phyloP scores from a whole-genome alignment of 37 sponge, comb jelly and placozoan genomes.

The Tethya wilhelma region DNA sequence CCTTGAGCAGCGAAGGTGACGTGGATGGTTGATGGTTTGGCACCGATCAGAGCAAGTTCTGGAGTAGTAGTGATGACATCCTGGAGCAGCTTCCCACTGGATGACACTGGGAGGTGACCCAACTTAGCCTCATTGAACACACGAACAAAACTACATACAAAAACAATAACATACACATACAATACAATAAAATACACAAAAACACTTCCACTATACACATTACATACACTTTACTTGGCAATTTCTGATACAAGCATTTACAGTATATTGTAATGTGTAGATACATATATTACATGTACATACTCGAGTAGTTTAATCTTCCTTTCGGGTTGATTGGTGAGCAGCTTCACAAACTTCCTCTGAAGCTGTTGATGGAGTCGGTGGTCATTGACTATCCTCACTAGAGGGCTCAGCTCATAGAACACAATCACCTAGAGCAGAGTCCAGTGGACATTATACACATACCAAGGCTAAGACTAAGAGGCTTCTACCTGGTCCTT shows the following conservation, averaged over 20 bases:
- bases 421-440: constrained; percentile 47
- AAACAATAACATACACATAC: background rate
- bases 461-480: background rate
- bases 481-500: constrained; percentile 24
- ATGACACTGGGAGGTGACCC: constrained; percentile 49
- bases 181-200: background rate
- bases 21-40: constrained; percentile 40
- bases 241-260: background rate
- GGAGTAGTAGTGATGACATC: constrained; percentile 34
- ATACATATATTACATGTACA: background rate
- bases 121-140: constrained; percentile 10
- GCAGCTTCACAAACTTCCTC: constrained; percentile 18
- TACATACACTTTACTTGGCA: background rate
- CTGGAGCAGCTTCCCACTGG: constrained; percentile 46
- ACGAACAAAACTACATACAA: constrained; percentile 42
- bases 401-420: constrained; percentile 57
- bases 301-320: constrained; percentile 56
- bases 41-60: constrained; percentile 10
- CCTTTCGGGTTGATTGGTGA: constrained; percentile 17
- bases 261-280: background rate
- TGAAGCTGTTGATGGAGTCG: constrained; percentile 2
- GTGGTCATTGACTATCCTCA: constrained; percentile 23
- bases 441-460: background rate
- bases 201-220: constrained; percentile 1
- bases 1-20: constrained; percentile 12